Percentiles rank a stretch among this genome's conserved stretches.
Conservation (phyloP, 2,797 vertebrate species). For the Pseudochaenichthys georgianus region DNA sequence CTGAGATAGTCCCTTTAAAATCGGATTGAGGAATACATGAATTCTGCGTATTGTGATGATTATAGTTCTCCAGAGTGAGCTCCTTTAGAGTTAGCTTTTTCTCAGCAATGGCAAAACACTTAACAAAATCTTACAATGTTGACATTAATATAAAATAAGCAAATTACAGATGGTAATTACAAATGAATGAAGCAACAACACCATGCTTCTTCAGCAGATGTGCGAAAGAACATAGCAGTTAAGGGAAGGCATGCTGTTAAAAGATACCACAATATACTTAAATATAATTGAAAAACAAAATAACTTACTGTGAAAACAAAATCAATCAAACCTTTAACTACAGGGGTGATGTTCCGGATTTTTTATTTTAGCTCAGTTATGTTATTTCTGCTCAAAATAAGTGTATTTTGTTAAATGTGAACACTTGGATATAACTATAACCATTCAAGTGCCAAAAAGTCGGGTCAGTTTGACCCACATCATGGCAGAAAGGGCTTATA, state of each 20-base stretch:
- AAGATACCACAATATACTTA: slow-evolving; percentile 65
- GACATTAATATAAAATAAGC: slow-evolving; percentile 78
- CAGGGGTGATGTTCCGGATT: slow-evolving; percentile 57
- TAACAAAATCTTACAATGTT: slow-evolving; percentile 73
- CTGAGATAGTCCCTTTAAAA: slow-evolving; percentile 35
- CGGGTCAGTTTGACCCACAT: slow-evolving; percentile 57
- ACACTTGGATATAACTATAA: slow-evolving; percentile 57
- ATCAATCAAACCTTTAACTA: slow-evolving; percentile 74
- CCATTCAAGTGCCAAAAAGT: slow-evolving; percentile 71
- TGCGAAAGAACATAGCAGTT: slow-evolving; percentile 66
- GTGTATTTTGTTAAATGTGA: slow-evolving; percentile 55
- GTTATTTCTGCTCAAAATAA: slow-evolving; percentile 64
- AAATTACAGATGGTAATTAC: slow-evolving; percentile 80
- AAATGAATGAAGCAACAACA: slow-evolving; percentile 72
- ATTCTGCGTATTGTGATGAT: slow-evolving; percentile 31
- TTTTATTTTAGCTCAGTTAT: slow-evolving; percentile 70
- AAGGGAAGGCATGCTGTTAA: slow-evolving; percentile 75
- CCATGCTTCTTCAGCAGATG: slow-evolving; percentile 69
- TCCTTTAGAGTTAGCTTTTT: slow-evolving; percentile 64
- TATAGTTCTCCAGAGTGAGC: slow-evolving; percentile 53
- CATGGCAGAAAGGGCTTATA: slow-evolving; percentile 51
- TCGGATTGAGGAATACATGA: slow-evolving; percentile 13
- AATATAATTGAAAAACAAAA: slow-evolving; percentile 71
- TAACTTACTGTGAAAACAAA: slow-evolving; percentile 82
- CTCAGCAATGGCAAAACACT: slow-evolving; percentile 60